phyloP scores from a whole-genome alignment of 2,113 vertebrate genomes.

The Cinclus cinclus region DNA sequence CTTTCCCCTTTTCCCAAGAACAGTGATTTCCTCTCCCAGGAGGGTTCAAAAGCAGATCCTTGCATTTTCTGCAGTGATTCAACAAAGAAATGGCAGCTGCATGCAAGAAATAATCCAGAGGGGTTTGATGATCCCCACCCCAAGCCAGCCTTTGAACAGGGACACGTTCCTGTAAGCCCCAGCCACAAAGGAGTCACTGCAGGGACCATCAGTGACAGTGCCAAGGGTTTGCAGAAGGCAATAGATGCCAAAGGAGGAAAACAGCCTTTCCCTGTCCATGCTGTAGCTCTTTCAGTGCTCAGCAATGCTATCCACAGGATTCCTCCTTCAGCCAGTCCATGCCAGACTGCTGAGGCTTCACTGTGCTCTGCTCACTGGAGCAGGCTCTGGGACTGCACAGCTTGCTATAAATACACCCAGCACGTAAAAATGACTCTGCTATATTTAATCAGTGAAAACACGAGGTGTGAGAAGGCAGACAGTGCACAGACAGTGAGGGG shows the following conservation, averaged over 20 bases:
- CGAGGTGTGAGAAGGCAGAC: neutral
- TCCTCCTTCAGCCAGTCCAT: neutral
- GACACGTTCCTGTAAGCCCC: accelerated
- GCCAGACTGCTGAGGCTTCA: neutral
- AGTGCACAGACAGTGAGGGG: neutral
- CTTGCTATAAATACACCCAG: conserved; percentile 49
- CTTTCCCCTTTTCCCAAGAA: neutral
- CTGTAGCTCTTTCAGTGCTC: neutral
- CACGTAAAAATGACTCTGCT: neutral
- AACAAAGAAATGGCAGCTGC: neutral
- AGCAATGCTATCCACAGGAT: neutral
- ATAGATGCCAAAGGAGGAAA: neutral
- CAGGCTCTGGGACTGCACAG: neutral
- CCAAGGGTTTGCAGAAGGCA: neutral
- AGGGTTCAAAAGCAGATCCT: neutral
- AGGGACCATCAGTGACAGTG: neutral
- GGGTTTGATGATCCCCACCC: neutral
- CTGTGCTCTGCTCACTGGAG: neutral
- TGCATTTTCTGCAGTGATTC: accelerated
- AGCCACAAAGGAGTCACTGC: neutral
- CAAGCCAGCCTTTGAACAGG: neutral
- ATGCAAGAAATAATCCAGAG: neutral
- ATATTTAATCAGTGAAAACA: conserved; percentile 29
- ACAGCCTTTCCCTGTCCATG: neutral
- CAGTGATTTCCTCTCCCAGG: neutral